Evolutionary conservation across 2,888 invertebrate genomes (phyloP), one percentile per base, ranked within the genome.

Genomic region (Pollenia amentaria): DNA sequence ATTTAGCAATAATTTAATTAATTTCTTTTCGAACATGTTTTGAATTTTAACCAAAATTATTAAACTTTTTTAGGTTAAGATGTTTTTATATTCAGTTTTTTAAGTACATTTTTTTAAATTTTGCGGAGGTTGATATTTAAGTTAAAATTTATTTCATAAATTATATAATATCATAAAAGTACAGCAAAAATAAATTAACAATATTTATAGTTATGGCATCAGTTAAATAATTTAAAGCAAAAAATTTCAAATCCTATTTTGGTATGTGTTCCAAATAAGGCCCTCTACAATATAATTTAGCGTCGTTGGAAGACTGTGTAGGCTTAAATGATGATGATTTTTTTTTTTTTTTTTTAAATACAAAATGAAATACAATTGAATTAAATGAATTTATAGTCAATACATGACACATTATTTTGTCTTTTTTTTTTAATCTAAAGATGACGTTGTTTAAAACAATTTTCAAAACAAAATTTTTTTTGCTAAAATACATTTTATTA

Each of bases 201-300:
- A 29, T 6, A 29, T 29, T 29, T 29, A 29, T 29, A 3, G 29
- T 29, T 6, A 29, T 29, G 29, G 29, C 29, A 29, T 29, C 29
- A 29, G 29, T 29, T 29, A 6, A 29, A 29, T 29, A 29, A 29
- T 29, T 29, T 29, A 29, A 29, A 29, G n/a, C n/a, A 29, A 29
- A 29, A 29, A 29, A 9, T 51, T 44, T 62, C 11, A 18, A 64
- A n/a, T 40, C 80, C 80, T 79, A 38, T 80, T 64, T 80, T 44
- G 72, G 72, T n/a, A 64, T 38, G 55, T 42, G 14, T 29, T 2
- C 70, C 72, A 64, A 64, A 80, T 72, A 72, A 80, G 80, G 80
- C 29, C 29, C 12, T 10, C 44, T 16, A 14, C 38, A 46, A 46
- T 40, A 51, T 62, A 75, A 46, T 57, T 57, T 46, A 57, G 38